Evolutionary conservation across 2,888 invertebrate genomes (phyloP).

Genomic region (Tetragonula carbonaria): DNA sequence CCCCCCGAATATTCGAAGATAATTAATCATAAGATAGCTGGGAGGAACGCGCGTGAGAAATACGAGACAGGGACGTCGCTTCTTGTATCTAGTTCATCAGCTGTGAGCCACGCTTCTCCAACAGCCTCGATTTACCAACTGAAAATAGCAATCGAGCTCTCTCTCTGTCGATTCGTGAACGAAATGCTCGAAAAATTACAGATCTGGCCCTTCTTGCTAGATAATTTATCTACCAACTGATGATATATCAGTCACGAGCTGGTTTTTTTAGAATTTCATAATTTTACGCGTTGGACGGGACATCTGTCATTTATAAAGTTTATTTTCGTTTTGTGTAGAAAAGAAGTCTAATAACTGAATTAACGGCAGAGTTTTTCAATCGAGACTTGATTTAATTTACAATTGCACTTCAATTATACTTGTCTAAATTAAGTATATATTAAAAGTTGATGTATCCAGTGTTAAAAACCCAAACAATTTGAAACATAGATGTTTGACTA

Average conservation of each 20-base stretch:
- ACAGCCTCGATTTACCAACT: not conserved
- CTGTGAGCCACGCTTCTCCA: slow-evolving; percentile 29
- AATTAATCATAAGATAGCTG: slow-evolving; percentile 78
- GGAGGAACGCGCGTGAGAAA: slow-evolving; percentile 80
- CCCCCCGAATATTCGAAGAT: slow-evolving; percentile 71
- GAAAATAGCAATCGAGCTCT: not conserved
- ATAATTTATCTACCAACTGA: not conserved
- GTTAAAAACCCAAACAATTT: no score
- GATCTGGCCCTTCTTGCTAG: not conserved
- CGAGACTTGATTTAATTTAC: no score
- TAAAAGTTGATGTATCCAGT: no score
- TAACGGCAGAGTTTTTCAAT: no score
- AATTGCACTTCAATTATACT: no score
- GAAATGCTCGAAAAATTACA: not conserved
- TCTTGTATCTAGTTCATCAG: slow-evolving; percentile 65
- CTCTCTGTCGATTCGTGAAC: not conserved
- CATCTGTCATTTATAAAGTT: no score
- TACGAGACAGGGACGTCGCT: slow-evolving; percentile 75
- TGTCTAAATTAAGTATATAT: no score
- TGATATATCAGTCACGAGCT: accelerated
- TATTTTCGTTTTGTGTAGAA: not conserved
- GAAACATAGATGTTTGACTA: no score
- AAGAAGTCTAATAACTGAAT: no score
- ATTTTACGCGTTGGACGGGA: not conserved
- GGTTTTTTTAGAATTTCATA: not conserved